A percentile compares a stretch with the other conserved stretches of the same genome.
Evolutionary conservation across 2,888 invertebrate species (phyloP).

Genomic region (Spilosoma lubricipeda): DNA sequence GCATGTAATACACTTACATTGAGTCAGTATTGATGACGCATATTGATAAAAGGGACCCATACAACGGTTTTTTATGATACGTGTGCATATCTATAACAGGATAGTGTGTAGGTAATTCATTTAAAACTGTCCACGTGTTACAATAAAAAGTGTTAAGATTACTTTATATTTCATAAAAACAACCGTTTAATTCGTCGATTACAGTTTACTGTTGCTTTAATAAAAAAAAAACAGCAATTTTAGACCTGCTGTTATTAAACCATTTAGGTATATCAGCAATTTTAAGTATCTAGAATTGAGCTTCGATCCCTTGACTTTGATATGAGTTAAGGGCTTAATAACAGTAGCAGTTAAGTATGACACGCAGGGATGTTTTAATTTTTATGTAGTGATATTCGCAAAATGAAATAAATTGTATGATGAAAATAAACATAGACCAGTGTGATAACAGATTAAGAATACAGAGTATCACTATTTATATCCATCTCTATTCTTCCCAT

Average conservation of each 20-base stretch:
- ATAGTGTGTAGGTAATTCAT: constrained; percentile 25
- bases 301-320: too few species aligned
- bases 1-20: constrained; percentile 3
- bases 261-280: neutral
- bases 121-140: constrained; percentile 21
- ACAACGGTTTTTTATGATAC: constrained; percentile 24
- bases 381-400: neutral
- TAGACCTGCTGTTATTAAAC: too few species aligned
- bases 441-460: neutral
- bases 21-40: constrained; percentile 27
- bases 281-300: too few species aligned
- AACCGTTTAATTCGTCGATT: neutral
- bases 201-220: neutral
- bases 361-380: too few species aligned
- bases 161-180: constrained; percentile 29
- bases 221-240: too few species aligned
- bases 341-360: too few species aligned
- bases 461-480: too few species aligned
- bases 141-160: constrained; percentile 41
- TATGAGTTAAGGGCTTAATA: too few species aligned
- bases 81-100: constrained; percentile 23
- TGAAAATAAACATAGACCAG: constrained; percentile 31
- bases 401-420: constrained; percentile 11
- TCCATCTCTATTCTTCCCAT: too few species aligned
- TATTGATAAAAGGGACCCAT: constrained; percentile 22